These are phyloP conservation scores for Lasioglossum zephyrum DNA, from an alignment of 2,888 invertebrate species.

Conservation along the genomic window DNA sequence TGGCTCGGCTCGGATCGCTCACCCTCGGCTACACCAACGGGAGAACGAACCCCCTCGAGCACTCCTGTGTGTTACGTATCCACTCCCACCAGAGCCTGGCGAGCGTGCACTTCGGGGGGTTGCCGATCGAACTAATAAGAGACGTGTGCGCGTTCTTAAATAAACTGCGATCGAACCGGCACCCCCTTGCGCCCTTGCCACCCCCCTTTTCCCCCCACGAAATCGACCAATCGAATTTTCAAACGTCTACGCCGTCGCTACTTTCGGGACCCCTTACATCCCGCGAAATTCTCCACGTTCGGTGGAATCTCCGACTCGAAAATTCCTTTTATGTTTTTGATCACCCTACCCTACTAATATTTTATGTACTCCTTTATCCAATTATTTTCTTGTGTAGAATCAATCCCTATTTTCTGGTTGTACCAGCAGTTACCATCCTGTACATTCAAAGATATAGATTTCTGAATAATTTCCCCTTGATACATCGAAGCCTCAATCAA, in stretches of 20 bases:
- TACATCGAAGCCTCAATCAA: no score
- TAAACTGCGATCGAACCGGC: slow-evolving; percentile 58
- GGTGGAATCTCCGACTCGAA: neutral
- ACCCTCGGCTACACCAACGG: slow-evolving; percentile 49
- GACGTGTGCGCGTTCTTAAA: slow-evolving; percentile 62
- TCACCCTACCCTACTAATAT: neutral
- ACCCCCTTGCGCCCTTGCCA: neutral
- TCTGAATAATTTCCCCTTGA: no score
- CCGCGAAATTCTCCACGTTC: neutral
- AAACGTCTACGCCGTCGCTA: neutral
- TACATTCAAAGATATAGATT: no score
- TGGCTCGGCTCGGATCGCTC: slow-evolving; percentile 57
- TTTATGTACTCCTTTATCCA: neutral
- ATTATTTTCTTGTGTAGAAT: neutral
- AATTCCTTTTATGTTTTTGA: neutral
- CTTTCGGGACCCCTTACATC: neutral
- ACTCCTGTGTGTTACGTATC: slow-evolving; percentile 32
- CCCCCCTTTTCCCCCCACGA: neutral
- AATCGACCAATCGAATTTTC: slow-evolving; percentile 16
- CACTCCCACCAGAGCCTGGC: slow-evolving; percentile 31
- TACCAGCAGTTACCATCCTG: no score
- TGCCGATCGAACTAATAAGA: slow-evolving; percentile 65
- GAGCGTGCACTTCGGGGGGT: slow-evolving; percentile 36
- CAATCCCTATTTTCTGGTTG: no score
- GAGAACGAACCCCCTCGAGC: slow-evolving; percentile 44